Percentiles rank a stretch among this genome's conserved stretches.
These are phyloP conservation scores for Ciconia maguari DNA, from an alignment of 2,113 vertebrate species.

Conservation along the genomic window DNA sequence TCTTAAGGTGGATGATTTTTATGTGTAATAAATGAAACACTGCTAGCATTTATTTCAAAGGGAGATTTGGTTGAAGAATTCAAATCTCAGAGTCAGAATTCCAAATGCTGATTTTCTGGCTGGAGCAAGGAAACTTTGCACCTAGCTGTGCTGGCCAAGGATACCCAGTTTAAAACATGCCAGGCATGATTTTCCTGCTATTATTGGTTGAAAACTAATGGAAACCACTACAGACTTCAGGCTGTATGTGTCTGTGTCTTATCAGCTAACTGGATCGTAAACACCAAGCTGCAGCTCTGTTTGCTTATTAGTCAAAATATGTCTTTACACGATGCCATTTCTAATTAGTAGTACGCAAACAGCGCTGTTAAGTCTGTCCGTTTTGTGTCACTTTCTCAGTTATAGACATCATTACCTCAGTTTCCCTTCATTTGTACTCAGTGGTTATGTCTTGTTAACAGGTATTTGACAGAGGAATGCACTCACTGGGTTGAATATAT, in stretches of 20 bases:
- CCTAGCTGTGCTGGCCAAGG: neutral
- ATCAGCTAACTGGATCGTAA: neutral
- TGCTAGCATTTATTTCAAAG: neutral
- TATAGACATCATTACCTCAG: neutral
- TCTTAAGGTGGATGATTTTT: neutral
- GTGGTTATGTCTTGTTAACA: neutral
- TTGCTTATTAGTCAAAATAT: neutral
- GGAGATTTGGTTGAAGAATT: neutral
- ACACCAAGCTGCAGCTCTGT: neutral
- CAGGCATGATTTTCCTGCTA: neutral
- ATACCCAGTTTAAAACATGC: neutral
- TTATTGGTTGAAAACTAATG: neutral
- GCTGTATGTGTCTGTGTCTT: neutral
- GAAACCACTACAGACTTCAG: neutral
- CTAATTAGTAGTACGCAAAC: neutral
- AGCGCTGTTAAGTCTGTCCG: neutral
- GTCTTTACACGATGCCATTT: neutral
- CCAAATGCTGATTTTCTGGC: neutral
- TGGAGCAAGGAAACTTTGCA: neutral
- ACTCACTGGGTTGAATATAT: neutral
- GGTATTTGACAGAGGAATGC: neutral
- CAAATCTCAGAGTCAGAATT: neutral
- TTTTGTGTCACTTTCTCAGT: neutral
- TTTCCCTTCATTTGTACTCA: neutral
- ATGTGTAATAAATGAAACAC: neutral